Percentiles rank a stretch among this genome's conserved stretches.
These are phyloP conservation scores for Ophiothrix spiculata DNA, from an alignment of 35 echinoderm and acorn worm genomes.

Conservation along the genomic window DNA sequence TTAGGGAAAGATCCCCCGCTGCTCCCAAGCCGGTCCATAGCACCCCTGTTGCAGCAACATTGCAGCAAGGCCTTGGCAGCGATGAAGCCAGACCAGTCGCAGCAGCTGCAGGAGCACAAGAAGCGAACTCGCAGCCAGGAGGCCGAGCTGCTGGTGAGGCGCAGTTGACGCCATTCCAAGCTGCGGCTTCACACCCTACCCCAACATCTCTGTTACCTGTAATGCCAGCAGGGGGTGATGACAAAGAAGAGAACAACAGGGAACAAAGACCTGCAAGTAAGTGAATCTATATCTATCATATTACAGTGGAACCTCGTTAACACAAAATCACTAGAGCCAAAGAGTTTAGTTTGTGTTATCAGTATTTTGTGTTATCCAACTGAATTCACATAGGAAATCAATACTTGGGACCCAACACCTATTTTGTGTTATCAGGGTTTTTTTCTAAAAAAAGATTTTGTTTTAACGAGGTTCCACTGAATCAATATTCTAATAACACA, in stretches of 20 bases:
- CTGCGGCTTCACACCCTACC: conserved; percentile 25
- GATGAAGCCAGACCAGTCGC: not conserved
- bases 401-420: too few species aligned
- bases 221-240: conserved; percentile 7
- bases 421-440: too few species aligned
- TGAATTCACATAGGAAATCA: too few species aligned
- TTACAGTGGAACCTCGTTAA: too few species aligned
- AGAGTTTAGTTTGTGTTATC: too few species aligned
- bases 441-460: too few species aligned
- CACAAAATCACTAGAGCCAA: too few species aligned
- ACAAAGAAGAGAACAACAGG: conserved; percentile 16
- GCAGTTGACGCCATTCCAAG: conserved; percentile 20
- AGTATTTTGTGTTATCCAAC: too few species aligned
- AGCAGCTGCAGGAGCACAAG: not conserved
- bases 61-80: not conserved
- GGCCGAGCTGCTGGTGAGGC: not conserved
- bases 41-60: not conserved
- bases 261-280: conserved; percentile 23
- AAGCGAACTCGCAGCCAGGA: not conserved
- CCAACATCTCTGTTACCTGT: conserved; percentile 29
- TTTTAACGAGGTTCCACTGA: too few species aligned
- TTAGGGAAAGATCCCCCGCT: not conserved
- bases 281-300: too few species aligned
- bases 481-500: too few species aligned
- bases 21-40: not conserved